These are phyloP conservation scores for Clarias platycephalus DNA, from an alignment of 2,797 vertebrate genomes.

Conservation along the genomic window DNA sequence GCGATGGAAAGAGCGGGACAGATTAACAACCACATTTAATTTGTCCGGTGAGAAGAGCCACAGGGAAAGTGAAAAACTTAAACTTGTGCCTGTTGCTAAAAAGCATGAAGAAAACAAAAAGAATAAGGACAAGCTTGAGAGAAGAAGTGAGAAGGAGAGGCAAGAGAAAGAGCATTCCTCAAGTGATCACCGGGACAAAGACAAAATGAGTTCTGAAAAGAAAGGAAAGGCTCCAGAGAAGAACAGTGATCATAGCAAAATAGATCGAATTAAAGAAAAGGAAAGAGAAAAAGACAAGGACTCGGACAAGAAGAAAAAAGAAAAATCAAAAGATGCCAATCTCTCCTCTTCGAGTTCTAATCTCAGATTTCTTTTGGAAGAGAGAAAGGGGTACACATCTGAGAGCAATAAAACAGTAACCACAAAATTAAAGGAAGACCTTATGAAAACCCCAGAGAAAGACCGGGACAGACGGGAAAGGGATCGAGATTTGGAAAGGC, in stretches of 20 bases:
- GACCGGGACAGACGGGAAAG: slow-evolving; percentile 86
- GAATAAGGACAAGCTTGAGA: slow-evolving; percentile 88
- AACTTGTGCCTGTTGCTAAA: slow-evolving; percentile 74
- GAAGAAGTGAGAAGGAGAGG: slow-evolving; percentile 86
- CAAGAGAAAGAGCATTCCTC: slow-evolving; percentile 80
- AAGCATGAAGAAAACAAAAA: slow-evolving; percentile 90
- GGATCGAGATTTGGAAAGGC: slow-evolving; percentile 80
- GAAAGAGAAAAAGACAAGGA: slow-evolving; percentile 78
- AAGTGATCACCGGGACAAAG: slow-evolving; percentile 82
- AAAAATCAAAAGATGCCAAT: slow-evolving; percentile 83
- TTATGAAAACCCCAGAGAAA: slow-evolving; percentile 85
- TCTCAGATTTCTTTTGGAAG: slow-evolving; percentile 84
- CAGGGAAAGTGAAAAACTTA: slow-evolving; percentile 90
- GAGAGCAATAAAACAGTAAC: slow-evolving; percentile 79
- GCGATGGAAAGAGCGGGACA: slow-evolving; percentile 80
- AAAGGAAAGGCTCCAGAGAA: slow-evolving; percentile 86
- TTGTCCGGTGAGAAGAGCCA: slow-evolving; percentile 83
- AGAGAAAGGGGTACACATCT: slow-evolving; percentile 77
- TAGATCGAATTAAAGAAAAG: slow-evolving; percentile 83
- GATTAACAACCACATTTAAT: slow-evolving; percentile 66
- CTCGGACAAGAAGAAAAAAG: slow-evolving; percentile 86
- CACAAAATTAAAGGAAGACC: slow-evolving; percentile 87
- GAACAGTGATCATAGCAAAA: slow-evolving; percentile 79
- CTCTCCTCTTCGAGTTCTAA: slow-evolving; percentile 73
- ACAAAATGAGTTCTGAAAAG: slow-evolving; percentile 82